Conservation (phyloP, 2,888 invertebrate species). For the Teleogryllus oceanicus region DNA sequence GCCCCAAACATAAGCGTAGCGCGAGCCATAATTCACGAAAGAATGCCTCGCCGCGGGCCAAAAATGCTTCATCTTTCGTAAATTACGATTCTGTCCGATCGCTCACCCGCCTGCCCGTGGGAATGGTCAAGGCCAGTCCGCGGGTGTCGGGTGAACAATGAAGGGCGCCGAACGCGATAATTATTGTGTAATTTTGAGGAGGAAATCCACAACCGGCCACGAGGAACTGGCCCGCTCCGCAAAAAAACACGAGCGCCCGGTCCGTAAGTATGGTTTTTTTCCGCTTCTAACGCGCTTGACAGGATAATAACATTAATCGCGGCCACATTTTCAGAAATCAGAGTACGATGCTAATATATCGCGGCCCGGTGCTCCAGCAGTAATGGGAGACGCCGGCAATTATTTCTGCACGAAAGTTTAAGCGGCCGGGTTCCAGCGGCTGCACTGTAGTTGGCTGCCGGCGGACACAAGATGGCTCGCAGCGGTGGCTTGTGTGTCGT, state of each 20-base stretch:
- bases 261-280: not conserved
- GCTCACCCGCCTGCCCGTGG: not conserved
- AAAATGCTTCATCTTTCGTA: constrained; percentile 9
- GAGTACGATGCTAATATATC: constrained; percentile 10
- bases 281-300: not conserved
- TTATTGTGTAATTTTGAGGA: not conserved
- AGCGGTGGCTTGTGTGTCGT: no score
- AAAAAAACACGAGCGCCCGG: not conserved
- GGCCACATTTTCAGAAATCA: not conserved
- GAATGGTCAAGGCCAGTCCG: not conserved
- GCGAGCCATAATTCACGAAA: not conserved
- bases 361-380: not conserved
- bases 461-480: no score
- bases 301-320: not conserved
- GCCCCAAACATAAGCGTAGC: not conserved
- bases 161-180: not conserved
- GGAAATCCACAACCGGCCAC: not conserved
- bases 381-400: not conserved
- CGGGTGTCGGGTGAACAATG: not conserved
- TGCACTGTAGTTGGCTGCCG: no score
- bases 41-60: not conserved
- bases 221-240: no score
- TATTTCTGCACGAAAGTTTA: not conserved
- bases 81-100: not conserved
- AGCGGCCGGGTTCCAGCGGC: no score